Evolutionary conservation across 1,140 invertebrate species (phyloP).

Genomic region (Drosophila oshimai): DNA sequence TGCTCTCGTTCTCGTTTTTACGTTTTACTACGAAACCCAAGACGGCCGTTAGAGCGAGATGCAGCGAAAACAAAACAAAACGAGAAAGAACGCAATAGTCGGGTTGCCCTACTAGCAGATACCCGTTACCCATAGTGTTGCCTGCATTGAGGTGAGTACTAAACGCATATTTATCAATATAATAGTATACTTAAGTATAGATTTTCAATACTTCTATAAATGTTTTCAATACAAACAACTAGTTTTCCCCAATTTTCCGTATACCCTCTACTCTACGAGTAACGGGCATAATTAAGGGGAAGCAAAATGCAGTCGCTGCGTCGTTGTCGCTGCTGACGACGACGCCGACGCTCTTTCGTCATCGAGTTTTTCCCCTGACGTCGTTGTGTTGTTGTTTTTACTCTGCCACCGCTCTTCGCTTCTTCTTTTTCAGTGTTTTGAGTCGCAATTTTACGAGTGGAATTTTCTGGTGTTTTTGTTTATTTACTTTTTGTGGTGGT

Average conservation of each 20-base stretch:
- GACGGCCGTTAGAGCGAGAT: slow-evolving; percentile 40
- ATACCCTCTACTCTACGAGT: no score
- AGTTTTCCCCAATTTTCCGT: no score
- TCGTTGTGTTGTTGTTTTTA: background rate
- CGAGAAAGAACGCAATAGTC: no score
- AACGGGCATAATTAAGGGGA: slow-evolving; percentile 52
- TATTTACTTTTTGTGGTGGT: no score
- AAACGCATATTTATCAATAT: no score
- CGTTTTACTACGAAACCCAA: slow-evolving; percentile 65
- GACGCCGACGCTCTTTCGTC: slow-evolving; percentile 43
- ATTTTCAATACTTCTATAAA: no score
- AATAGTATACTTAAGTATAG: no score
- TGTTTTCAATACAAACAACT: no score
- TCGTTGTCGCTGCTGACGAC: background rate
- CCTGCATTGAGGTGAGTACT: no score
- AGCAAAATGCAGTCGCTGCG: slow-evolving; percentile 19
- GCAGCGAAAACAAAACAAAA: slow-evolving; percentile 74
- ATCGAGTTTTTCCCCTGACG: slow-evolving; percentile 31
- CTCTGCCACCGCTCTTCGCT: background rate
- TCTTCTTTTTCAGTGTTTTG: slow-evolving; percentile 1
- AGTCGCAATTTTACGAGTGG: background rate
- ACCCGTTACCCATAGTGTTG: no score
- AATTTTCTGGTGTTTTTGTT: no score
- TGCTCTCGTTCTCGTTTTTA: slow-evolving; percentile 60
- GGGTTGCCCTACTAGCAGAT: no score